Conservation (phyloP, 1,140 invertebrate species). For the Lamellibrachia luymesi region DNA sequence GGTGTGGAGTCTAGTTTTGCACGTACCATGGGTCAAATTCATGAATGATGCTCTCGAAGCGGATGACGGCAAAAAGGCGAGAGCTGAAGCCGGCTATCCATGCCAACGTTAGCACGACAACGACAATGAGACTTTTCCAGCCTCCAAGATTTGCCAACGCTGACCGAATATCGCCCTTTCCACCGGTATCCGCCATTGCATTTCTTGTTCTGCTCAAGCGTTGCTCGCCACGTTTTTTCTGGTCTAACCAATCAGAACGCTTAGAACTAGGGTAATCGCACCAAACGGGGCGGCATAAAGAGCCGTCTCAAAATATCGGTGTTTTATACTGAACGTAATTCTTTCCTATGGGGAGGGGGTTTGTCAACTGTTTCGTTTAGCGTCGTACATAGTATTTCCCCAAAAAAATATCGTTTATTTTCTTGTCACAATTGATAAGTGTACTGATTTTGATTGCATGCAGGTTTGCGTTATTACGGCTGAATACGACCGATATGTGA, state of each 20-base stretch:
- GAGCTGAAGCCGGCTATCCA: conserved; percentile 98
- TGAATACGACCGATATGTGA: no score
- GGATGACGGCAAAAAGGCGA: conserved; percentile 95
- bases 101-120: conserved; percentile 83
- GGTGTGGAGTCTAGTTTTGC: background rate
- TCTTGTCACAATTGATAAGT: no score
- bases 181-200: conserved; percentile 30
- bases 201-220: background rate
- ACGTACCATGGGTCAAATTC: conserved; percentile 99
- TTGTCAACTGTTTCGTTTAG: no score
- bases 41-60: conserved; percentile 99
- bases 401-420: no score
- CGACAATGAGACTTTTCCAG: conserved; percentile 67
- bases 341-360: no score
- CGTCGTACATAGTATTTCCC: no score
- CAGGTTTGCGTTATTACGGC: no score
- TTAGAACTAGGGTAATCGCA: background rate
- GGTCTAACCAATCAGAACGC: background rate
- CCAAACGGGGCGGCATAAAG: background rate
- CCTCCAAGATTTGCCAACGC: conserved; percentile 57
- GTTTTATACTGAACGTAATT: no score
- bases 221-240: background rate
- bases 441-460: no score
- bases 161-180: conserved; percentile 28
- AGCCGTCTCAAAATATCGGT: no score